phyloP scores from a whole-genome alignment of 2,113 vertebrate genomes.

The Ginglymostoma cirratum region DNA sequence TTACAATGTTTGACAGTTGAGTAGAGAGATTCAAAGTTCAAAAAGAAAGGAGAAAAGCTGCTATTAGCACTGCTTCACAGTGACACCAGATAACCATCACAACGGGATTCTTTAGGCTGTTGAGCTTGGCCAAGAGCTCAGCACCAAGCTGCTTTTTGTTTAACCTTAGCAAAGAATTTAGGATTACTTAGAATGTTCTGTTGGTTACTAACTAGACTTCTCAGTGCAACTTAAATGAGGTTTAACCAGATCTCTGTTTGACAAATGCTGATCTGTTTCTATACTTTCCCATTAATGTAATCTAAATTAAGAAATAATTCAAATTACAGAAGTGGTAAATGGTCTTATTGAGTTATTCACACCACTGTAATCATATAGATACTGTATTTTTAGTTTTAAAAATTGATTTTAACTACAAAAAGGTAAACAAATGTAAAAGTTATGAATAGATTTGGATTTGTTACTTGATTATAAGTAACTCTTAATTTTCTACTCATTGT shows the following conservation, averaged over 20 bases:
- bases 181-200: constrained; percentile 42
- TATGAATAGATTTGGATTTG: background rate
- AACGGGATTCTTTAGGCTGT: background rate
- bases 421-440: background rate
- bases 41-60: background rate
- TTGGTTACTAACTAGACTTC: constrained; percentile 47
- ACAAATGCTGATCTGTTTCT: constrained; percentile 44
- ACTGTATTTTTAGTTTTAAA: background rate
- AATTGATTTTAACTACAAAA: background rate
- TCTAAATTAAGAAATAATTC: constrained; percentile 6
- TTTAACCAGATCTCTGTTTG: constrained; percentile 47
- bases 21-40: constrained; percentile 12
- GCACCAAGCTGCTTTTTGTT: background rate
- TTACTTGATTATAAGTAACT: background rate
- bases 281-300: background rate
- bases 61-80: background rate
- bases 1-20: background rate
- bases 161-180: background rate
- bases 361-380: background rate
- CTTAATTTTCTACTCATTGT: background rate
- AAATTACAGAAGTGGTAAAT: background rate
- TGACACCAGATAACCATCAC: constrained; percentile 15
- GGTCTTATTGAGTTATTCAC: background rate
- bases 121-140: background rate
- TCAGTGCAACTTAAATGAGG: constrained; percentile 55